phyloP scores from a whole-genome alignment of 2,113 vertebrate genomes.

The Onychostoma macrolepis region DNA sequence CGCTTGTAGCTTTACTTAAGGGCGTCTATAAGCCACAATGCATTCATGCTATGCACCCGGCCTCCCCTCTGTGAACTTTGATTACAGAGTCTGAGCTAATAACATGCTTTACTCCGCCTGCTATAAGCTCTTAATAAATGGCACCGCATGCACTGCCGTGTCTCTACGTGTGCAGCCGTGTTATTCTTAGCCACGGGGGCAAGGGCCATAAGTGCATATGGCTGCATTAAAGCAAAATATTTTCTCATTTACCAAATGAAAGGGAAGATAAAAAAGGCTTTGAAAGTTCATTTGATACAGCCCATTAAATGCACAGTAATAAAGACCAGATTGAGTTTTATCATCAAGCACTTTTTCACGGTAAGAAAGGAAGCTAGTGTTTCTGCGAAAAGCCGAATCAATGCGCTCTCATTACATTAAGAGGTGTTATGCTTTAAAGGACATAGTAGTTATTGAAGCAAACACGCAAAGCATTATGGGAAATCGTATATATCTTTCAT shows the following conservation, averaged over 20 bases:
- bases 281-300: constrained; percentile 41
- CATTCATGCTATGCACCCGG: constrained; percentile 22
- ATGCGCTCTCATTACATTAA: background rate
- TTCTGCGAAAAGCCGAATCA: constrained; percentile 9
- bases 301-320: constrained; percentile 42
- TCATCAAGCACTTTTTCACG: constrained; percentile 31
- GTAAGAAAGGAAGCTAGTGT: constrained; percentile 13
- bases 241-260: constrained; percentile 41
- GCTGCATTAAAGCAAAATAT: constrained; percentile 37
- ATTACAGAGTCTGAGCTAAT: constrained; percentile 48
- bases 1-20: constrained; percentile 33
- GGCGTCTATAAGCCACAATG: constrained; percentile 39
- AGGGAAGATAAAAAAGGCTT: constrained; percentile 35
- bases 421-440: constrained; percentile 4
- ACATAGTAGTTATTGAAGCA: background rate
- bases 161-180: constrained; percentile 26
- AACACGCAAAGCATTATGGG: constrained; percentile 18
- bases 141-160: constrained; percentile 26
- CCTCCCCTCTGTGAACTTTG: constrained; percentile 44
- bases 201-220: constrained; percentile 14
- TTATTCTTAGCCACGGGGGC: constrained; percentile 36
- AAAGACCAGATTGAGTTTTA: constrained; percentile 35
- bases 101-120: constrained; percentile 37
- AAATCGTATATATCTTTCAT: constrained; percentile 28
- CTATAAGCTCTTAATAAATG: constrained; percentile 48